Evolutionary conservation across 2,888 invertebrate genomes (phyloP), one percentile per base, ranked within the genome.

Genomic region (Coecobrya sp.): DNA sequence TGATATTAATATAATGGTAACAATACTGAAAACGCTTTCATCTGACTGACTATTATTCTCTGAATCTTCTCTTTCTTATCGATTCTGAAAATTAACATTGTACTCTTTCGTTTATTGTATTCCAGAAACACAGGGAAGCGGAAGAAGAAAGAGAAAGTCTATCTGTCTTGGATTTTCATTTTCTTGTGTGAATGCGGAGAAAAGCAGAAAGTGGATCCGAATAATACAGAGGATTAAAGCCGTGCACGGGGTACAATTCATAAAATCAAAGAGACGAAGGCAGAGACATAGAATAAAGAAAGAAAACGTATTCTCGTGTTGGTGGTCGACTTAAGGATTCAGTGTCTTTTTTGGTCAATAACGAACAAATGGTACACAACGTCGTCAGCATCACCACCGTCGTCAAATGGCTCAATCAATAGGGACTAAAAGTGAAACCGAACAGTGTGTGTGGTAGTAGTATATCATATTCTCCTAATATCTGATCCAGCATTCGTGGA

Each of bases 331-430:
- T 87, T 42, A 86, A 62, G 59, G 84, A 73, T 84, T 73, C 70
- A 25, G 59, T 86, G 65, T 81, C 70, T 90, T 62, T 76, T 70
- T 81, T 91, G 76, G 91, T 91, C 91, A 91, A 91, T 91, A 91
- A 91, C 68, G 79, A 86, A 59, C 91, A 91, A 91, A 86, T 86
- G 91, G 49, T 59, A 81, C 89, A 84, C 84, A 84, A 84, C 11
- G 22, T 25, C 62, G 84, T 84, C 45, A 55, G 19, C 62, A 52
- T 36, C 59, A 52, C 19, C 19, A 65, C 68, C 59, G 86, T 84
- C 84, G 86, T 79, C 45, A 86, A 91, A 91, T 86, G 86, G 70
- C 86, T 91, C 91, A 91, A 91, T 91, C 91, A 91, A 86, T 91
- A 81, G 36, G 42, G 65, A 85, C 55, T 86, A 45, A 49, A 42